Evolutionary conservation across 2,113 vertebrate species (phyloP).

Genomic region (Clupea harengus): DNA sequence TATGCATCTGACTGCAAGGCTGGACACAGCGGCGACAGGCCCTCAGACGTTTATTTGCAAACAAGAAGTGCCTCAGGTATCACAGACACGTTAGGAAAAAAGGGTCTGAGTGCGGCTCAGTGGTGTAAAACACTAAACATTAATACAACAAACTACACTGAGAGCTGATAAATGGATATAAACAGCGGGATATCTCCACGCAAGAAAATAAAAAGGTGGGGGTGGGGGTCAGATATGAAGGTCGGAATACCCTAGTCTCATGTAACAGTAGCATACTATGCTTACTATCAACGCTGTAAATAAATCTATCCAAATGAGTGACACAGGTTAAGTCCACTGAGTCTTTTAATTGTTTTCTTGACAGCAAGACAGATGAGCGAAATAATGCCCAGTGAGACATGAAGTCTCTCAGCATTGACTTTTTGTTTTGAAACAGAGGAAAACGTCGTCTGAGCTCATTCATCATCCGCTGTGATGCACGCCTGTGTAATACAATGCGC

Average conservation of each 20-base stretch:
- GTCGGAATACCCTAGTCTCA: background rate
- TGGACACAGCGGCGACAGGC: background rate
- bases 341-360: constrained; percentile 5
- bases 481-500: constrained; percentile 4
- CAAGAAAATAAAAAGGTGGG: background rate
- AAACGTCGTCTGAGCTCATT: background rate
- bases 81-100: background rate
- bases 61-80: constrained; percentile 16
- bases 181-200: background rate
- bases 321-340: background rate
- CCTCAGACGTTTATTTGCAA: background rate
- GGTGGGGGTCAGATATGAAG: background rate
- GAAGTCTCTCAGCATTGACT: background rate
- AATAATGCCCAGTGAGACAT: background rate
- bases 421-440: constrained; percentile 15
- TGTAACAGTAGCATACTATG: background rate
- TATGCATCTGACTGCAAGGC: background rate
- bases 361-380: background rate
- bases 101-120: background rate
- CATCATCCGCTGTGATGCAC: background rate
- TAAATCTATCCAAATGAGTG: background rate
- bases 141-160: background rate
- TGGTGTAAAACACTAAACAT: background rate
- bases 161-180: no score
- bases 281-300: background rate